Conservation (phyloP, 2,797 vertebrate genomes). For the Phrynocephalus forsythii region DNA sequence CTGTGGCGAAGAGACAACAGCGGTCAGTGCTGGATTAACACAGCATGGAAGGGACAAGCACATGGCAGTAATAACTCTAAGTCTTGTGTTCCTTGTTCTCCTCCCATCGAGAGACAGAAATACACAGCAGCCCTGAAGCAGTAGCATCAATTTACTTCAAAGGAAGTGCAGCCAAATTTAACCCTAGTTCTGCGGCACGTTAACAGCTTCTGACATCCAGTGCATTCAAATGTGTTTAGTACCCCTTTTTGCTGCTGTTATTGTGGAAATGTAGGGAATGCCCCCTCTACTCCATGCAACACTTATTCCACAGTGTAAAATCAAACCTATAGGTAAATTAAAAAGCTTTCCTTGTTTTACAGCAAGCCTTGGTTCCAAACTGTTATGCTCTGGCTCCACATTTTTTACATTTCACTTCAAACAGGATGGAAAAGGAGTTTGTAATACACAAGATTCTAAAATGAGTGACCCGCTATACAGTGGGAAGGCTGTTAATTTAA, state of each 20-base stretch:
- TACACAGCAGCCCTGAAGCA: constrained; percentile 30
- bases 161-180: constrained; percentile 44
- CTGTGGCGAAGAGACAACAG: constrained; percentile 57
- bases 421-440: neutral
- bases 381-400: neutral
- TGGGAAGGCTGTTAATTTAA: neutral
- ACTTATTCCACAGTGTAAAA: neutral
- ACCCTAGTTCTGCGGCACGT: constrained; percentile 40
- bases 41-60: constrained; percentile 37
- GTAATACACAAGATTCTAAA: neutral
- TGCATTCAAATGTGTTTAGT: constrained; percentile 36
- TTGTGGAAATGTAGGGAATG: neutral
- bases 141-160: constrained; percentile 53
- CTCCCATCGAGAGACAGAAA: constrained; percentile 40
- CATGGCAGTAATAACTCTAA: constrained; percentile 48
- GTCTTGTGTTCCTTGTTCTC: neutral
- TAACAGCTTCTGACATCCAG: constrained; percentile 1
- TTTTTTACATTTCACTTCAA: neutral
- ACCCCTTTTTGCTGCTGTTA: constrained; percentile 13
- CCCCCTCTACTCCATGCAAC: neutral
- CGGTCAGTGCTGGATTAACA: constrained; percentile 53
- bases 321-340: neutral
- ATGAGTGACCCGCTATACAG: neutral
- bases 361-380: neutral
- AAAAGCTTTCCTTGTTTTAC: neutral